Percentiles rank a stretch among this genome's conserved stretches.
These are phyloP conservation scores for Myocastor coypus DNA, from an alignment of 2,113 vertebrate genomes.

Conservation along the genomic window DNA sequence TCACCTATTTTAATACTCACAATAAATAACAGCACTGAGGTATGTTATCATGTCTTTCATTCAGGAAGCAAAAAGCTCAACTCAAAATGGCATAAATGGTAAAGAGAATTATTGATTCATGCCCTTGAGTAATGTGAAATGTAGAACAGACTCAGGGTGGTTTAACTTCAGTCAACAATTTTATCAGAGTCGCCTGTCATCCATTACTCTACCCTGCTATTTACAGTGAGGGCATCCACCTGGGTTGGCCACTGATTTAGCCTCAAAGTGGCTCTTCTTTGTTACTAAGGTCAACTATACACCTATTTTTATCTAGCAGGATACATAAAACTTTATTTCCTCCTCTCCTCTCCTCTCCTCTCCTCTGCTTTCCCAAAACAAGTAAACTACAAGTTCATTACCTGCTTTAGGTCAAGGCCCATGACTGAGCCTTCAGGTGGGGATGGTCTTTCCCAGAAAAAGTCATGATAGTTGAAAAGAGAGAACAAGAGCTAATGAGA, in stretches of 20 bases:
- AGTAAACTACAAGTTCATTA: not conserved
- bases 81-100: not conserved
- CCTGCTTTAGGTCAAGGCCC: not conserved
- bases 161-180: not conserved
- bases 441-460: not conserved
- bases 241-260: not conserved
- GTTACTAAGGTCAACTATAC: not conserved
- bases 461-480: not conserved
- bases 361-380: not conserved
- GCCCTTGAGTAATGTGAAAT: not conserved
- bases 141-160: not conserved
- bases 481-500: not conserved
- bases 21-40: not conserved
- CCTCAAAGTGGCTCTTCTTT: not conserved
- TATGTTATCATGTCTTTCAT: not conserved
- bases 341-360: not conserved
- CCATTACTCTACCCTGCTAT: not conserved
- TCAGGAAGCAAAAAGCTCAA: conserved; percentile 39
- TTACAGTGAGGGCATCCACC: not conserved
- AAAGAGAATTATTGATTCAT: not conserved
- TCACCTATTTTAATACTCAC: not conserved
- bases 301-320: not conserved
- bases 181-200: not conserved
- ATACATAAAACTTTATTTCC: not conserved
- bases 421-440: not conserved